Conservation (phyloP, 2,113 vertebrate genomes). For the Gambusia holbrooki region DNA sequence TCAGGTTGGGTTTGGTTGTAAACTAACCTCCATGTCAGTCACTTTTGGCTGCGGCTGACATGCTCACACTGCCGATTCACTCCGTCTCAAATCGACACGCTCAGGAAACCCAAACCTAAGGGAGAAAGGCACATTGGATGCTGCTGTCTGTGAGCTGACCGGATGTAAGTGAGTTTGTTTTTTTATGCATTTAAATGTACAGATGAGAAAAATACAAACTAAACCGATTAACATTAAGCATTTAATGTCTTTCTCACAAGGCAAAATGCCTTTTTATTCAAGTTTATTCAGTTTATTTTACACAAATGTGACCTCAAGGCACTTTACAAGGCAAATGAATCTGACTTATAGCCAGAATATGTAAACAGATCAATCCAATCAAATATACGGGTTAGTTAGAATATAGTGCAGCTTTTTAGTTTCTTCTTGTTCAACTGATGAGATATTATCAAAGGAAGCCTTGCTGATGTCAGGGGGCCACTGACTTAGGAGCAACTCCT, state of each 20-base stretch:
- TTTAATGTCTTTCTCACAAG: not conserved
- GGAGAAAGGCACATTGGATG: constrained; percentile 20
- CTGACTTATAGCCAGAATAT: not conserved
- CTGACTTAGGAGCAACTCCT: too few species aligned
- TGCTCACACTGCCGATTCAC: constrained; percentile 21
- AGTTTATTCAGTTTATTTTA: not conserved
- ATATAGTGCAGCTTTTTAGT: not conserved
- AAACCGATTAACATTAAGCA: not conserved
- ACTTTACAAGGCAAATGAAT: not conserved
- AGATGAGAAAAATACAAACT: not conserved
- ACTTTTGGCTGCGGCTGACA: constrained; percentile 26
- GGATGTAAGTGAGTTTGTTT: not conserved
- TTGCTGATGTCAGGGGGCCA: too few species aligned
- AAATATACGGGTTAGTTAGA: not conserved
- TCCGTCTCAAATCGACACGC: constrained; percentile 10
- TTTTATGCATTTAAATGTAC: not conserved
- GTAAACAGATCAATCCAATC: not conserved
- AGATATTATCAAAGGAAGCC: not conserved
- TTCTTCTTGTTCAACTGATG: not conserved
- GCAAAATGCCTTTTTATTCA: not conserved
- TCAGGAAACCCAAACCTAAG: not conserved
- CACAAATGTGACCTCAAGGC: not conserved
- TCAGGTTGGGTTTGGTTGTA: constrained; percentile 61
- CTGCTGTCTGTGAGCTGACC: not conserved
- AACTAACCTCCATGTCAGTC: constrained; percentile 59